Evolutionary conservation across 2,797 vertebrate species (phyloP).

Genomic region (Chiloscyllium punctatum): DNA sequence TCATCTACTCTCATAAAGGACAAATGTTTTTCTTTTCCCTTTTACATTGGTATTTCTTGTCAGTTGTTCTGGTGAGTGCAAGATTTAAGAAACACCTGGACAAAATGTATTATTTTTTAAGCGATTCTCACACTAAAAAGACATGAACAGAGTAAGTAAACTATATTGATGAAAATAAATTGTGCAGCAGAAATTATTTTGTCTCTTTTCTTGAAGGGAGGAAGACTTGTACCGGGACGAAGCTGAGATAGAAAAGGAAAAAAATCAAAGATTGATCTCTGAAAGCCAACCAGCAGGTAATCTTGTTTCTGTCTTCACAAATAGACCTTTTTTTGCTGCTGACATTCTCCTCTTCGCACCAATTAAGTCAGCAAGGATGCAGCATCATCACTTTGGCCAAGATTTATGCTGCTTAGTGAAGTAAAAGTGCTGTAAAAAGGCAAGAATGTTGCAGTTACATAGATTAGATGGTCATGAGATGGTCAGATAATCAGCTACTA

Average conservation of each 20-base stretch:
- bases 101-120: no score
- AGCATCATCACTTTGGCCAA: slow-evolving; percentile 40
- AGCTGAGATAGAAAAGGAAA: slow-evolving; percentile 74
- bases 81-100: no score
- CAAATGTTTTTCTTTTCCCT: no score
- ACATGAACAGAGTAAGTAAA: not conserved
- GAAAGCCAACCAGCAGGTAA: slow-evolving; percentile 44
- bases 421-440: not conserved
- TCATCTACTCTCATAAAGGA: no score
- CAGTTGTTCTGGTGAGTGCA: no score
- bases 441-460: not conserved
- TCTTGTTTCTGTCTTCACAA: not conserved
- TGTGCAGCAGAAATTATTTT: not conserved
- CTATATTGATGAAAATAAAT: not conserved
- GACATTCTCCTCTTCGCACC: slow-evolving; percentile 46
- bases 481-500: not conserved
- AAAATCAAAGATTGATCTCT: slow-evolving; percentile 48
- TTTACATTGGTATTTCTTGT: no score
- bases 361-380: slow-evolving; percentile 50
- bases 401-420: not conserved
- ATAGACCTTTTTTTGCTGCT: not conserved
- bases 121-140: no score
- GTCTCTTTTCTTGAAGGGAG: slow-evolving; percentile 56
- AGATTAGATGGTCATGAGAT: not conserved
- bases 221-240: slow-evolving; percentile 83